Percentiles rank a stretch among this genome's conserved stretches.
These are phyloP conservation scores for Forpus xanthops DNA, from an alignment of 2,797 vertebrate genomes.

Conservation along the genomic window DNA sequence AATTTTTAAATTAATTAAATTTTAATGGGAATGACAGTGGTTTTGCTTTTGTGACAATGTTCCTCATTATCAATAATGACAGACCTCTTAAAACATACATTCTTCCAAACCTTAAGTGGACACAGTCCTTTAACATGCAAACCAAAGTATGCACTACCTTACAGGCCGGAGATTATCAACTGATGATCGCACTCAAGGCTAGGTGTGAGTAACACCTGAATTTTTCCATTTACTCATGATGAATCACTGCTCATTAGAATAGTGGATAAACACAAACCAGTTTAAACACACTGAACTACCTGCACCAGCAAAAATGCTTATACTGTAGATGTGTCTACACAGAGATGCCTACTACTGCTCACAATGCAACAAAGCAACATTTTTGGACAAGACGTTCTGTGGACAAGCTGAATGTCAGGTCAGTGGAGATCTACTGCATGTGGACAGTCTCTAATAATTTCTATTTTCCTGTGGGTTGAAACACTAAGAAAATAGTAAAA, in stretches of 20 bases:
- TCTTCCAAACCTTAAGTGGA: background rate
- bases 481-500: constrained; percentile 8
- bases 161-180: background rate
- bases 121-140: background rate
- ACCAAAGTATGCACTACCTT: background rate
- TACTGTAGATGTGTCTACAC: background rate
- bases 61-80: background rate
- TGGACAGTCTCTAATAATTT: background rate
- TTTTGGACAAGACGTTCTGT: background rate
- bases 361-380: background rate
- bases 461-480: background rate
- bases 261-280: background rate
- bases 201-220: background rate
- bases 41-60: background rate
- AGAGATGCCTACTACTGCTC: background rate
- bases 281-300: background rate
- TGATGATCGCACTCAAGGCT: background rate
- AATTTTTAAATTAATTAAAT: background rate
- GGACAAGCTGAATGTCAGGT: background rate
- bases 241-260: background rate
- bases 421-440: background rate
- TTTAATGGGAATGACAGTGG: background rate
- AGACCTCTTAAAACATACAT: background rate
- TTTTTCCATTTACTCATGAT: background rate
- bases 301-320: background rate